Evolutionary conservation across 2,113 vertebrate genomes (phyloP).

Genomic region (Dascyllus trimaculatus): DNA sequence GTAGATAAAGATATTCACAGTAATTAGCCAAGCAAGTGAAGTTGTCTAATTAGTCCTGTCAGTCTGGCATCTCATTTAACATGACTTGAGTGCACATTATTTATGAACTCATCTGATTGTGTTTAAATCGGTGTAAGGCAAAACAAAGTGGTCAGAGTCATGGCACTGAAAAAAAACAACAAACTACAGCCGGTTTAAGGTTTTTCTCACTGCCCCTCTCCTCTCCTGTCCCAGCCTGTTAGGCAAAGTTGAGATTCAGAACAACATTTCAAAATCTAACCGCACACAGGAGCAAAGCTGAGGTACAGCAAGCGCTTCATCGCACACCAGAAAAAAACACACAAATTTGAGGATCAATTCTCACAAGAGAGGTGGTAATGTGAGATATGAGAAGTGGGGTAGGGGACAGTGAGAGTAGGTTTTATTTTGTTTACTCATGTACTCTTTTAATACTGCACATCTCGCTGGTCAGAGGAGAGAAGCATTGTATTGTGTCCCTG

Average conservation of each 20-base stretch:
- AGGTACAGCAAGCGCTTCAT: slow-evolving; percentile 31
- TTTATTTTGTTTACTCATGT: no score
- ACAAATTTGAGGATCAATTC: slow-evolving; percentile 36
- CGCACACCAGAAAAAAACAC: slow-evolving; percentile 22
- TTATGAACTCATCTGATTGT: slow-evolving; percentile 8
- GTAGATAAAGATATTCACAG: slow-evolving; percentile 10
- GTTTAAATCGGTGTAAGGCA: slow-evolving; percentile 10
- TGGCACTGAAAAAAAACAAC: background rate
- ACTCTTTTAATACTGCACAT: slow-evolving; percentile 20
- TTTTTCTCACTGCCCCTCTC: slow-evolving; percentile 27
- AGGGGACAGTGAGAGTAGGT: background rate
- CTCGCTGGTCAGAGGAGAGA: slow-evolving; percentile 39
- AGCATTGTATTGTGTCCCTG: slow-evolving; percentile 15
- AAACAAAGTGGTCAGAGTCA: slow-evolving; percentile 9
- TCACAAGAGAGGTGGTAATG: slow-evolving; percentile 45
- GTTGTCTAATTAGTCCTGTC: slow-evolving; percentile 18
- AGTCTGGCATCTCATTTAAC: slow-evolving; percentile 24
- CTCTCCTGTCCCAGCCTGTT: slow-evolving; percentile 50
- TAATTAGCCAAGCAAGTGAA: background rate
- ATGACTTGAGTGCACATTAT: background rate
- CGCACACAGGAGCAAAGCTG: slow-evolving; percentile 33
- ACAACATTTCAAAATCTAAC: slow-evolving; percentile 45
- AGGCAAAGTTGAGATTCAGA: slow-evolving; percentile 41
- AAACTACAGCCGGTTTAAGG: slow-evolving; percentile 2
- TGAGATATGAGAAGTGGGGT: slow-evolving; percentile 34